Percentiles rank a stretch among this genome's conserved stretches.
Conservation (phyloP, 2,888 invertebrate species). For the Arrhopalites spinosus region DNA sequence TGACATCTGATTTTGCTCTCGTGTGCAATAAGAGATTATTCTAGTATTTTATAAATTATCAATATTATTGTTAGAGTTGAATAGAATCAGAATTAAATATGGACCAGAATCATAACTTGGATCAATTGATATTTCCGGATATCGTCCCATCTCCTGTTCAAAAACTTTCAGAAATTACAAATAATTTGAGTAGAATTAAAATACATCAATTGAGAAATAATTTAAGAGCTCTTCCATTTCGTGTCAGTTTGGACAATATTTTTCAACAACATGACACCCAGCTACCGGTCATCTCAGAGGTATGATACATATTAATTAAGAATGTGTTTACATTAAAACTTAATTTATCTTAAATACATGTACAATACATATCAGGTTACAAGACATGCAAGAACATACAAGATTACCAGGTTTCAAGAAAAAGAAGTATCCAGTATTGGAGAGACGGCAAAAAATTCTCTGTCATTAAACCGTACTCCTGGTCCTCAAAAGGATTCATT, state of each 20-base stretch:
- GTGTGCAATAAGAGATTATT: too few relatives aligned
- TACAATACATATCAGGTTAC: too few relatives aligned
- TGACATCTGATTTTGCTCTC: too few relatives aligned
- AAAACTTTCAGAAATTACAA: conserved; percentile 69
- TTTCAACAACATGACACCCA: conserved; percentile 64
- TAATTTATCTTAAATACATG: neutral
- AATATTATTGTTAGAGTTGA: too few relatives aligned
- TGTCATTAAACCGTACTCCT: conserved; percentile 80
- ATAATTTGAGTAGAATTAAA: conserved; percentile 71
- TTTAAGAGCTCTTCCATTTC: conserved; percentile 67
- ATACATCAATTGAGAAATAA: conserved; percentile 73
- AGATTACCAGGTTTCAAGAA: conserved; percentile 74
- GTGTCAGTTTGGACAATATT: conserved; percentile 63
- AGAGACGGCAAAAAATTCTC: conserved; percentile 72
- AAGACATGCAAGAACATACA: conserved; percentile 76
- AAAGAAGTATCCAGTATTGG: conserved; percentile 69
- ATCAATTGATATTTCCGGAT: conserved; percentile 65
- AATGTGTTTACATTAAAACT: neutral
- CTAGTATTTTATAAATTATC: too few relatives aligned
- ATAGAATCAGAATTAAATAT: neutral
- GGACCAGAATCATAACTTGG: neutral
- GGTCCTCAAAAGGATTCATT: conserved; percentile 72
- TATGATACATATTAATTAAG: conserved; percentile 54
- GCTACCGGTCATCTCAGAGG: conserved; percentile 64
- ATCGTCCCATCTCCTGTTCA: conserved; percentile 70